Evolutionary conservation across 2,888 invertebrate genomes (phyloP), one percentile per base, ranked within the genome.

Genomic region (Gastrophysa polygoni): DNA sequence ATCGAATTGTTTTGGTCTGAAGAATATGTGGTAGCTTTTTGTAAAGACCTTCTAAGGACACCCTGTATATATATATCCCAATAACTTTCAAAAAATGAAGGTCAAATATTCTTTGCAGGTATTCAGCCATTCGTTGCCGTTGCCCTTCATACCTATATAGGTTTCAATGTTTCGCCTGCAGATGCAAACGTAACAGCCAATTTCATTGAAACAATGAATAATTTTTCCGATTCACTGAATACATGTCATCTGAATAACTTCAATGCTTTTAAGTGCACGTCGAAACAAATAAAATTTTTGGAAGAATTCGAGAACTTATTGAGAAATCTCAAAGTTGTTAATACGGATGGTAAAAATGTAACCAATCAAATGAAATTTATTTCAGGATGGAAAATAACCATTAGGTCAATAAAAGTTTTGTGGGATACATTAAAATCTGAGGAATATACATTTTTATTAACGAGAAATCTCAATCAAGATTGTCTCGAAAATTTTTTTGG

Each of bases 401-500:
- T 63, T 51, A 50, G 48, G 1, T 16, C 34, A 14, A 43, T 63
- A 16, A 5, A 52, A 21, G 6, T 8, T 20, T 55, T 66, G 24
- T 68, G 61, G 61, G 51, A 60, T 18, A 44, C 44, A 21, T 50
- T 64, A 20, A 54, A 51, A 54, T 10, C 17, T 11, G 60, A 56
- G 24, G 52, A 29, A 16, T 57, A 46, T 28, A 51, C 4, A 46
- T 65, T 32, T 59, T 16, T 68, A 48, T 69, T 48, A 5, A 68
- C 63, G 17, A 49, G 66, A 61, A 61, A 61, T 52, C 17, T 61
- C 28, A 70, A 71, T 59, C 72, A 64, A 55, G 69, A 66, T 16
- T 50, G 51, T 20, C 11, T 59, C 5, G 52, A 59, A 59, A 69
- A 70, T 49, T 69, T 65, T 58, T 71, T 72, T 60, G 71, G 71